Evolutionary conservation across 2,888 invertebrate genomes (phyloP).

Genomic region (Peribatodes rhomboidaria): DNA sequence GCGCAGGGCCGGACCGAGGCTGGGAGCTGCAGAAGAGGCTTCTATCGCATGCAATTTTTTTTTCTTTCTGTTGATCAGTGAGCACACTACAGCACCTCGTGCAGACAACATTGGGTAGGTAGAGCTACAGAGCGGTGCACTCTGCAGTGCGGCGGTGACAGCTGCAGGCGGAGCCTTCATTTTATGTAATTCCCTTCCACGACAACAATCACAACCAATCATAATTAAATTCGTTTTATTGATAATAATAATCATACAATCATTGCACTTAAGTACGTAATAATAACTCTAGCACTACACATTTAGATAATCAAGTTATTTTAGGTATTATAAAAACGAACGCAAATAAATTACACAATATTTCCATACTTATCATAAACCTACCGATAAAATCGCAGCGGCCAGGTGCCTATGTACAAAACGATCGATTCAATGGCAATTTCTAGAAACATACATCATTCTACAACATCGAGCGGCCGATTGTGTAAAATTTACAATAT

Average conservation of each 20-base stretch:
- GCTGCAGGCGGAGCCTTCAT: background rate
- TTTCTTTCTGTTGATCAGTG: no score
- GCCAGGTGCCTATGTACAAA: slow-evolving; percentile 63
- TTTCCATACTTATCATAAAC: slow-evolving; percentile 58
- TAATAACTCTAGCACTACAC: slow-evolving; percentile 71
- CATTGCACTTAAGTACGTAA: slow-evolving; percentile 73
- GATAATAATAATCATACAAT: slow-evolving; percentile 77
- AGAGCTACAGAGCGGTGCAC: background rate
- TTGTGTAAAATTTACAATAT: slow-evolving; percentile 55
- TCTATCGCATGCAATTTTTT: background rate
- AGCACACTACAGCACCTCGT: no score
- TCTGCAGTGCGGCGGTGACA: no score
- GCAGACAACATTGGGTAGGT: background rate
- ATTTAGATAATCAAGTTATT: slow-evolving; percentile 75
- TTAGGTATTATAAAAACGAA: slow-evolving; percentile 72
- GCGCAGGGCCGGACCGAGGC: background rate
- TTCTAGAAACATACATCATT: slow-evolving; percentile 57
- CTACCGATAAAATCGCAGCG: slow-evolving; percentile 48
- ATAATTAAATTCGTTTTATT: slow-evolving; percentile 59
- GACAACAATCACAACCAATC: slow-evolving; percentile 30
- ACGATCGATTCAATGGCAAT: slow-evolving; percentile 71
- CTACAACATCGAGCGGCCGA: slow-evolving; percentile 53
- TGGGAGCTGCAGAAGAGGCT: background rate
- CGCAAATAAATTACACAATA: slow-evolving; percentile 66
- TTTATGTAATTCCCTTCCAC: background rate